These are phyloP conservation scores for Chlorodrepanis virens DNA, from an alignment of 2,113 vertebrate species.

Conservation along the genomic window DNA sequence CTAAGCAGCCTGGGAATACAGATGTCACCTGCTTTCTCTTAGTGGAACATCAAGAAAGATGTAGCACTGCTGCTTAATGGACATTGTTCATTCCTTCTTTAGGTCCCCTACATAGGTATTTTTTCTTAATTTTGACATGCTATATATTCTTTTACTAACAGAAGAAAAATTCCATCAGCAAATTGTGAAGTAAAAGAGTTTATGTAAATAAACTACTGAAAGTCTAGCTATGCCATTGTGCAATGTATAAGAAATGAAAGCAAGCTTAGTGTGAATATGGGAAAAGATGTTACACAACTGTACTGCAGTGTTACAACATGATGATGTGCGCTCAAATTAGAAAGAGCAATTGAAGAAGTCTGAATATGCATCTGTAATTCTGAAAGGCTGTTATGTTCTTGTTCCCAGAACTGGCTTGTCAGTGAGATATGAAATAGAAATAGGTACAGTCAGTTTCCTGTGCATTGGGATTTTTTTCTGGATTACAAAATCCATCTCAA, in stretches of 20 bases:
- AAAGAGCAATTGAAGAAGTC: constrained; percentile 13
- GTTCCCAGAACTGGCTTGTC: not conserved
- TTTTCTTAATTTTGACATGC: not conserved
- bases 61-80: not conserved
- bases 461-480: not conserved
- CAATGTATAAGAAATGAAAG: not conserved
- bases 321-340: not conserved
- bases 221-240: not conserved
- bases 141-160: not conserved
- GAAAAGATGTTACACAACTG: constrained; percentile 14
- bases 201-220: not conserved
- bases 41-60: not conserved
- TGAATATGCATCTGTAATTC: not conserved
- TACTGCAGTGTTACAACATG: not conserved
- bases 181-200: not conserved
- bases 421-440: not conserved
- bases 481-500: not conserved
- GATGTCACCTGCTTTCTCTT: not conserved
- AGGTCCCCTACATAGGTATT: not conserved
- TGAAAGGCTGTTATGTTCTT: not conserved
- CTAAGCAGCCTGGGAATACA: not conserved
- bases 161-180: not conserved
- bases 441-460: not conserved
- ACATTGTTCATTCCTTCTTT: not conserved
- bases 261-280: not conserved